Evolutionary conservation across 2,888 invertebrate genomes (phyloP).

Genomic region (Heliothis peltigera): DNA sequence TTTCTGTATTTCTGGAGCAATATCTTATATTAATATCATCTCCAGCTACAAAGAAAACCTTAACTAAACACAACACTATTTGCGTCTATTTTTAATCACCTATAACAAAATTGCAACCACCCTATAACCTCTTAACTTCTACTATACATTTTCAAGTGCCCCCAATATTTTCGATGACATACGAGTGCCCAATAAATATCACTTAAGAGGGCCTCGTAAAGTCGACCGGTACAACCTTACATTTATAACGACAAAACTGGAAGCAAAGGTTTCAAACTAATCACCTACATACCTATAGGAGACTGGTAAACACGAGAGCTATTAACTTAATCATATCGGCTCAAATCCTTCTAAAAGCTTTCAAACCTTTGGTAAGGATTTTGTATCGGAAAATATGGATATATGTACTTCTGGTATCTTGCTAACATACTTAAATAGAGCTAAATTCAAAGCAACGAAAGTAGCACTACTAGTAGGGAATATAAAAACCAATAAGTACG

Average conservation of each 20-base stretch:
- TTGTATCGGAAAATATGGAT: conserved; percentile 3
- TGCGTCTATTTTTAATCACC: no score
- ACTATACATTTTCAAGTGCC: conserved; percentile 18
- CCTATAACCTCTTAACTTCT: neutral
- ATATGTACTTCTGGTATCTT: conserved; percentile 3
- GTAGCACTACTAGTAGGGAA: no score
- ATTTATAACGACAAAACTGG: conserved; percentile 15
- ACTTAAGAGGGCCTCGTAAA: conserved; percentile 50
- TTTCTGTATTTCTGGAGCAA: no score
- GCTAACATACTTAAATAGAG: conserved; percentile 5
- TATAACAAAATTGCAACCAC: neutral
- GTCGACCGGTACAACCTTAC: conserved; percentile 12
- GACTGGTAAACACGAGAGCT: conserved; percentile 19
- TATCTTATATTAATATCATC: no score
- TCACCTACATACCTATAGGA: no score
- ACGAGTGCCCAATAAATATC: conserved; percentile 51
- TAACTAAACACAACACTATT: no score
- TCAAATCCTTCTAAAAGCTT: conserved; percentile 27
- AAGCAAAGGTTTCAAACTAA: conserved; percentile 7
- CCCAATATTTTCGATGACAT: conserved; percentile 46
- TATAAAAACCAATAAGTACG: no score
- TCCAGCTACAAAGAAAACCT: no score
- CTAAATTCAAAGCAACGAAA: neutral
- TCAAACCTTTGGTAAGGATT: conserved; percentile 28
- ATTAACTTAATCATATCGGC: conserved; percentile 10